Conservation (phyloP, 2,888 invertebrate species). For the Eubasilissa splendida region DNA sequence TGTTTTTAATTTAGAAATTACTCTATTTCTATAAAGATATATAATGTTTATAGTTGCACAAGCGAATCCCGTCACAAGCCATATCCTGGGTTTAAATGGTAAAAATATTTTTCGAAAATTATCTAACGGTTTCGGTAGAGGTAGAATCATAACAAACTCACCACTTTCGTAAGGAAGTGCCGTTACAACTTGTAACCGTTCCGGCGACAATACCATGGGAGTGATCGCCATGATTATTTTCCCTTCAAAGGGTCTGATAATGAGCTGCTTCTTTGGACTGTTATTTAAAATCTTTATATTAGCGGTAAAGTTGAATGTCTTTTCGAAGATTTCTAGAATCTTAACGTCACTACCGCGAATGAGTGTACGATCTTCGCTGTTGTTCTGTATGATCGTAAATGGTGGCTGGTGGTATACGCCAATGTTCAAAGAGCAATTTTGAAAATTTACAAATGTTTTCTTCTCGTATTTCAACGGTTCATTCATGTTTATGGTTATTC, state of each 20-base stretch:
- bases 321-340: not conserved
- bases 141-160: not conserved
- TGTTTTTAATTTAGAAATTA: not conserved
- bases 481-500: not conserved
- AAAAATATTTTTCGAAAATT: conserved; percentile 20
- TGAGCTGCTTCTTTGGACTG: not conserved
- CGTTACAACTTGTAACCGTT: not conserved
- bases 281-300: not conserved
- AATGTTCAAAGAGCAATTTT: not conserved
- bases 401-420: not conserved
- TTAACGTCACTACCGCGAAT: not conserved
- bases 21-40: not conserved
- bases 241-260: not conserved
- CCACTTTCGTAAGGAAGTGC: not conserved
- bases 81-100: not conserved
- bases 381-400: not conserved
- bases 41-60: not conserved
- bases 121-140: not conserved
- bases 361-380: not conserved
- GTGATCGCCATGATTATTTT: not conserved
- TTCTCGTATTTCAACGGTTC: not conserved
- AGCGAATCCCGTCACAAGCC: not conserved
- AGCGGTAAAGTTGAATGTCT: not conserved
- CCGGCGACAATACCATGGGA: not conserved
- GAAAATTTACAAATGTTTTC: not conserved